Evolutionary conservation across 2,113 vertebrate species (phyloP), one percentile per base, ranked within the genome.

Genomic region (Equus quagga): DNA sequence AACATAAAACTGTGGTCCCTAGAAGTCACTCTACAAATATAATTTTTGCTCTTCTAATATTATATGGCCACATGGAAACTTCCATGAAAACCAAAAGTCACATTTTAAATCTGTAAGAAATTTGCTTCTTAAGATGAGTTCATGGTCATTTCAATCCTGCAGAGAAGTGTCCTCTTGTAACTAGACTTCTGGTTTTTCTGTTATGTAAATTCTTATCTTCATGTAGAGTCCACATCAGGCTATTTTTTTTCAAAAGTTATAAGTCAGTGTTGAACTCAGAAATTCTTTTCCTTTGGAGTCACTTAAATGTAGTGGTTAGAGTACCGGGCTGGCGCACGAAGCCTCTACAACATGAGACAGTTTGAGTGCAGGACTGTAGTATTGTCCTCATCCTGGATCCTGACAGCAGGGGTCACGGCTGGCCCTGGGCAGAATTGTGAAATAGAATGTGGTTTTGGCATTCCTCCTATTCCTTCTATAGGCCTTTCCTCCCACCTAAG

Each of bases 181-280:
- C 56, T 86, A 70, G 89, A 21, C 64, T 67, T 80, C 33, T 80
- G 86, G 5, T 2, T 90, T 95, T 93, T 58, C 64, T 80, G 41
- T 89, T 93, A 31, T 14, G 1, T 93, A 96, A 96, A 62, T 91
- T 13, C 62, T 90, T 64, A 56, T 91, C 41, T 60, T 82, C 54
- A 62, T 67, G 6, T 58, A 13, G 2, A 31, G 1, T 72, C 19
- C 41, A 76, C 51, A 36, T 81, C 13, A 60, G 11, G 23, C 14
- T 56, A 26, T 54, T 72, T 41, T 58, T 46, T 89, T 62, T 41
- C 15, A 49, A 70, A 80, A 58, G 10, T 72, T 69, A 5, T 65
- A 44, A 44, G 46, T 88, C 33, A 24, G 2, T 95, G 44, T 75
- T 79, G 60, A 93, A 79, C 23, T 91, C 64, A 89, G 18, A 91